Conservation (phyloP, 2,888 invertebrate genomes). For the Ectemnius cavifrons region DNA sequence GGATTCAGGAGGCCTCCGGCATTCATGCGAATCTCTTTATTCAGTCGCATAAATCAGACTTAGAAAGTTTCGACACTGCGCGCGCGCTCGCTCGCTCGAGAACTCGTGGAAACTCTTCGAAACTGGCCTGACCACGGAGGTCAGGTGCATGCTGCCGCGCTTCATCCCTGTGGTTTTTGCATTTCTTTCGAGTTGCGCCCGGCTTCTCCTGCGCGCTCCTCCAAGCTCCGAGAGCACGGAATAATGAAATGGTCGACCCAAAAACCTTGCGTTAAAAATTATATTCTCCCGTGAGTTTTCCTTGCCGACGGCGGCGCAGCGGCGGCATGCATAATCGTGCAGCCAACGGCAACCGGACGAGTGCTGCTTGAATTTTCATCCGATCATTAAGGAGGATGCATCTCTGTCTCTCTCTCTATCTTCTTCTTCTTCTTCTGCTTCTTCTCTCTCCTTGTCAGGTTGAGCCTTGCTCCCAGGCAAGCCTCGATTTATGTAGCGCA, state of each 20-base stretch:
- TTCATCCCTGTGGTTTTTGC: conserved; percentile 2
- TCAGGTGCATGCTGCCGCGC: conserved; percentile 14
- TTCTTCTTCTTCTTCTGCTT: too few relatives aligned
- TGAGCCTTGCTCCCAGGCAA: too few relatives aligned
- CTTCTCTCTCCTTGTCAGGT: too few relatives aligned
- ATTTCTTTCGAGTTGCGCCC: conserved; percentile 5
- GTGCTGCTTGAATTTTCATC: conserved; percentile 15
- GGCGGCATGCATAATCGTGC: conserved; percentile 35
- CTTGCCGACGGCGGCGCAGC: background rate
- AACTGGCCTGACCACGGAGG: conserved; percentile 15
- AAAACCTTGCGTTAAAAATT: conserved; percentile 35
- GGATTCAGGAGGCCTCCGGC: too few relatives aligned
- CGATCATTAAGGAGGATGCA: conserved; percentile 2
- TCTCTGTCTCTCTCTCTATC: background rate
- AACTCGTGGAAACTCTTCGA: conserved; percentile 25
- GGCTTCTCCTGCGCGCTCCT: background rate
- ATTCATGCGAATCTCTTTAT: background rate
- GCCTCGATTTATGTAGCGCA: too few relatives aligned
- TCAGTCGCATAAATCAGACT: conserved; percentile 11
- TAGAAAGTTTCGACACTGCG: conserved; percentile 7
- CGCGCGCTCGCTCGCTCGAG: too few relatives aligned
- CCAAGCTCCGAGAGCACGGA: conserved; percentile 26
- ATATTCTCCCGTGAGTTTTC: conserved; percentile 21
- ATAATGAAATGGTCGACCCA: conserved; percentile 38
- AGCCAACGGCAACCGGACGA: background rate